Evolutionary conservation across 2,888 invertebrate genomes (phyloP).

Genomic region (Bellardia pandia): DNA sequence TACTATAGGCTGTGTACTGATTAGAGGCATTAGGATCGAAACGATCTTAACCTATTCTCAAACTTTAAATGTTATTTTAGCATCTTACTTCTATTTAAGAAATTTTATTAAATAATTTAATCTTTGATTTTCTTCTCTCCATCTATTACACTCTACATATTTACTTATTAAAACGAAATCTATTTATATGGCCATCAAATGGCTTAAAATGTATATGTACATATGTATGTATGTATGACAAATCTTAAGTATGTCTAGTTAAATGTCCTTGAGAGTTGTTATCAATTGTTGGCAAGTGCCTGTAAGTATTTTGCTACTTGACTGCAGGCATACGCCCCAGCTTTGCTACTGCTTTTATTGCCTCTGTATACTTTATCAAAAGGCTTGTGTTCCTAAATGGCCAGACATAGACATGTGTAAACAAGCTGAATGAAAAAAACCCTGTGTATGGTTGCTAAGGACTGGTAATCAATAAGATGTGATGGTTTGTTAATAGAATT

Average conservation of each 20-base stretch:
- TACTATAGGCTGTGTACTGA: too few species aligned
- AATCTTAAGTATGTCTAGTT: background rate
- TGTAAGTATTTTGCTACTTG: background rate
- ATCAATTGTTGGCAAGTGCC: slow-evolving; percentile 25
- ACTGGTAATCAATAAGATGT: slow-evolving; percentile 4
- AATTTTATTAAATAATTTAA: too few species aligned
- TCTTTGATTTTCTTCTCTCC: too few species aligned
- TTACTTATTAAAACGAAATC: background rate
- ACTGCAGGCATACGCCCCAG: background rate
- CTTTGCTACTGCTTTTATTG: background rate
- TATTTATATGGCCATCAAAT: background rate
- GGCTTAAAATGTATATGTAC: background rate
- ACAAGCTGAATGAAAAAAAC: background rate
- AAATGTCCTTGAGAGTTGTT: slow-evolving; percentile 31
- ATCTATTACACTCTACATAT: too few species aligned
- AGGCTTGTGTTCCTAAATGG: background rate
- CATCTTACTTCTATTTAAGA: too few species aligned
- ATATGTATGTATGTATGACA: background rate
- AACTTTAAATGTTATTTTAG: too few species aligned
- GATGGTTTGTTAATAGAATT: background rate
- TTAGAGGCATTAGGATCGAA: too few species aligned
- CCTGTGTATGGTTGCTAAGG: background rate
- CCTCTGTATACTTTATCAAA: background rate
- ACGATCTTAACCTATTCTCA: too few species aligned
- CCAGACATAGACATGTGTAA: background rate